These are phyloP conservation scores for Luehdorfia chinensis DNA, from an alignment of 1,140 invertebrate species.

Conservation along the genomic window DNA sequence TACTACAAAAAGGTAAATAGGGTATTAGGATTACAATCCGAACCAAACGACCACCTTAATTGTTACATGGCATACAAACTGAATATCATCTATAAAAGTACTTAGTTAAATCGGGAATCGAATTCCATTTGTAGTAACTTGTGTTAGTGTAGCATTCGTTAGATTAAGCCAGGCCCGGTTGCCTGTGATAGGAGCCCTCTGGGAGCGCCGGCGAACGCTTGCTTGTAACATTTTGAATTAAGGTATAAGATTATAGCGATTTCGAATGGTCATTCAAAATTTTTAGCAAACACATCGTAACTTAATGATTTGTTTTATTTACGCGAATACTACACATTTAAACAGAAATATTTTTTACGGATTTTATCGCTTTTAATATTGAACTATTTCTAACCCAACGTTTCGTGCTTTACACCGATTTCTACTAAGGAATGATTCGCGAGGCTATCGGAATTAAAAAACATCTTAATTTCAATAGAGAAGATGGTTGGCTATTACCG, in stretches of 20 bases:
- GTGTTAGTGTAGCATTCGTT: conserved; percentile 59
- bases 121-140: conserved; percentile 58
- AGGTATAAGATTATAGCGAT: conserved; percentile 16
- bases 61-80: neutral
- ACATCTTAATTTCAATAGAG: no score
- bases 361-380: no score
- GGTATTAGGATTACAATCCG: no score
- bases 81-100: conserved; percentile 39
- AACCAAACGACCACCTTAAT: neutral
- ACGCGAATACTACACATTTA: neutral
- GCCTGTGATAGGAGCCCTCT: conserved; percentile 50
- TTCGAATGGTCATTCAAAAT: neutral
- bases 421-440: no score
- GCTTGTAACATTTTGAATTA: conserved; percentile 25
- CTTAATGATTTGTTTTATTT: no score
- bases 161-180: conserved; percentile 55
- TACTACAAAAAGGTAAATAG: no score
- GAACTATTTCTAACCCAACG: no score
- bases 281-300: neutral
- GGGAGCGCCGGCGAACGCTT: conserved; percentile 38
- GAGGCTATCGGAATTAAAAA: no score
- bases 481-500: no score
- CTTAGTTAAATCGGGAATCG: conserved; percentile 60
- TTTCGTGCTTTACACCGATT: neutral
- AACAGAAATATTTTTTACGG: neutral